Base-by-base conservation (phyloP, 37 sponge, comb jelly and placozoan genomes). In the Corticium candelabrum region DNA sequence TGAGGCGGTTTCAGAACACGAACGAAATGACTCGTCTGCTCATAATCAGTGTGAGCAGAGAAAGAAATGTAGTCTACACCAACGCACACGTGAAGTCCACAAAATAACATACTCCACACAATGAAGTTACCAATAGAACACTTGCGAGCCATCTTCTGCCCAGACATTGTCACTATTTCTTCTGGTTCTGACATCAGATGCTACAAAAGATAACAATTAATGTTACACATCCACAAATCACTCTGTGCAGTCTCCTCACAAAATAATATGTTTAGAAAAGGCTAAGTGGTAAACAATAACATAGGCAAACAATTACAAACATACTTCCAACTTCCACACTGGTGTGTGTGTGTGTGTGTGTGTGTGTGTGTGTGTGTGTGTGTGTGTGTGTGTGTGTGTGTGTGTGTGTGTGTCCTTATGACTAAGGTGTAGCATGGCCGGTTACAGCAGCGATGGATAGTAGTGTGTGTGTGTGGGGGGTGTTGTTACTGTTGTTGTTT, bases 31-130 rank as follows among this genome's bases (percentile, higher is more conserved):
- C 95, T 97, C 2, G 92, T 91, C 67, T 91, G 91, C 56, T 94
- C 90, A 74, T 91, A 93, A 77, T 97, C 99, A 39, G 92, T 87
- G 78, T 97, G 99, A 39, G 99, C 99, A 67, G 95, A 86, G 77
- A 97, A 97, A 0, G 99, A 94, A 31, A 97, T 94, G 81, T 97
- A 94, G 77, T 94, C 94, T 85, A 80, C 41, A 4, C 5, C 56
- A 43, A 43, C 11, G 56, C 56, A 43, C 56, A 21, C 11, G 11
- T 21, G 11, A 43, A 21, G 11, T 4, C 27, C 81, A 33, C 21
- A 80, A 76, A 32, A 76, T 40, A 34, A 78, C 3, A 7, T 11
- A 74, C 3, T 78, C 37, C 4, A 40, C 37, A 31, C 32, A 15
- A 4, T 38, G 74, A 15, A 32, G n/a, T 31, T 33, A 92, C 93